Evolutionary conservation across 2,113 vertebrate genomes (phyloP).

Genomic region (Rhinolophus ferrumequinum): DNA sequence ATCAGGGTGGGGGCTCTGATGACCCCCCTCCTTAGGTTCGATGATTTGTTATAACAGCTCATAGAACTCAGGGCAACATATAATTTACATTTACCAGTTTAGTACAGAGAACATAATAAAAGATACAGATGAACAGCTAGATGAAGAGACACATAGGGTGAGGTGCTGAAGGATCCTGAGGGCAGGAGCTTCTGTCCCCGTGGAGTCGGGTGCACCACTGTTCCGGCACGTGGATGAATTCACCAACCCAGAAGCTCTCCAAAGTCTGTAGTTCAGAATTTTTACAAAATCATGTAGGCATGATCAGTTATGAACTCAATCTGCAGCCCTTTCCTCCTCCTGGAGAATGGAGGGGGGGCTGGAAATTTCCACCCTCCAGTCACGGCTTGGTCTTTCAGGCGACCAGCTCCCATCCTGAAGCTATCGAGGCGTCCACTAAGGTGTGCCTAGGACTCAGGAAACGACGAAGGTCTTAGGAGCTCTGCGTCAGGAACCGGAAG

Average conservation of each 20-base stretch:
- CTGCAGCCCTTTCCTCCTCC: not conserved
- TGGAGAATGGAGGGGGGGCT: not conserved
- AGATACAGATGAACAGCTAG: not conserved
- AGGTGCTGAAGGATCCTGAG: not conserved
- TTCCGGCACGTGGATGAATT: not conserved
- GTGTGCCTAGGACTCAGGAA: not conserved
- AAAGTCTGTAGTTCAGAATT: not conserved
- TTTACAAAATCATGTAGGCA: not conserved
- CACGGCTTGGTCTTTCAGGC: not conserved
- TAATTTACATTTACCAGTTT: not conserved
- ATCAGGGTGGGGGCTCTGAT: not conserved
- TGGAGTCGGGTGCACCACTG: no score
- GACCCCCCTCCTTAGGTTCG: not conserved
- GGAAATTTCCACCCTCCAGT: not conserved
- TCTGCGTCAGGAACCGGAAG: not conserved
- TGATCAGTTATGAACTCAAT: not conserved
- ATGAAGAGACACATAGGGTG: not conserved
- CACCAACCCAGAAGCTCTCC: not conserved
- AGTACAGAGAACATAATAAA: not conserved
- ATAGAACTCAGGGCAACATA: not conserved
- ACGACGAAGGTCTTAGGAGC: not conserved
- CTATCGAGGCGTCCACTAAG: not conserved
- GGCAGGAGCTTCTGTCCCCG: not conserved
- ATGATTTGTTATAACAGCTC: not conserved
- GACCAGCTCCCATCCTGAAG: not conserved